Evolutionary conservation across 1,140 invertebrate species (phyloP).

Genomic region (Meloidogyne exigua): DNA sequence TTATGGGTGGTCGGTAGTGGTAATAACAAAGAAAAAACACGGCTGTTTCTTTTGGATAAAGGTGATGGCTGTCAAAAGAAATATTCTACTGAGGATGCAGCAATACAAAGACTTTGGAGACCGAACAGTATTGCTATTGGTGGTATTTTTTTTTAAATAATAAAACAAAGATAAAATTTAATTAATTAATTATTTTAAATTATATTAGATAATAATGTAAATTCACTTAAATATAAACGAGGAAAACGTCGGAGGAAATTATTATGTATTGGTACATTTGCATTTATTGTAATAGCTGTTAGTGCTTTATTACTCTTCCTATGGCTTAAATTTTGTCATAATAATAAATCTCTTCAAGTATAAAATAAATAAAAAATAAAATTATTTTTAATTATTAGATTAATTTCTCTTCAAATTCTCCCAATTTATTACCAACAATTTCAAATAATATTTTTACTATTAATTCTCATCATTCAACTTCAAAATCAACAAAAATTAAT

Average conservation of each 20-base stretch:
- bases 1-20: conserved; percentile 1
- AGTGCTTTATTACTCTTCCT: background rate
- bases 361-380: background rate
- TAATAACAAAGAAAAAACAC: background rate
- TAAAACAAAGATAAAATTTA: too few species aligned
- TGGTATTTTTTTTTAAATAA: too few species aligned
- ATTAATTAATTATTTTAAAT: background rate
- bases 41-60: background rate
- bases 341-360: background rate
- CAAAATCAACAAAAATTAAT: background rate
- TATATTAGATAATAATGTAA: background rate
- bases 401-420: background rate
- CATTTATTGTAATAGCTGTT: background rate
- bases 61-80: conserved; percentile 3
- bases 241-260: background rate
- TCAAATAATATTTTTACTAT: background rate
- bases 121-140: conserved; percentile 4
- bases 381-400: too few species aligned
- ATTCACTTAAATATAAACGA: background rate
- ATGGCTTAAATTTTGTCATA: background rate
- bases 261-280: background rate
- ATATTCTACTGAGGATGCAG: conserved; percentile 7
- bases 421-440: background rate
- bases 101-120: conserved; percentile 18
- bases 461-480: background rate